Evolutionary conservation across 2,888 invertebrate species (phyloP).

Genomic region (Melolontha melolontha): DNA sequence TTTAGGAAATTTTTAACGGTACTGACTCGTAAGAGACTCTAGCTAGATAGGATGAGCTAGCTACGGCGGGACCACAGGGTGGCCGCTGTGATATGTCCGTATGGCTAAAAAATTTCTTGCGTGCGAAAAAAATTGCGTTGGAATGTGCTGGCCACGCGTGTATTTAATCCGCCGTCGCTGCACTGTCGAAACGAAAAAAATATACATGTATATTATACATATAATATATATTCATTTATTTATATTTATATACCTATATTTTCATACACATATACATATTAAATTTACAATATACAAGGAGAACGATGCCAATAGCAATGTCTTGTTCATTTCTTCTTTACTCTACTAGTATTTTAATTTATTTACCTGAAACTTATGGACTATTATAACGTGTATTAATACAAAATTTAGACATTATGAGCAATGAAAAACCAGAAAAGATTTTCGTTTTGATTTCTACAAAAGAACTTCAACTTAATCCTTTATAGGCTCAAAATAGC

Average conservation of each 20-base stretch:
- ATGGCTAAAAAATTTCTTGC: constrained; percentile 51
- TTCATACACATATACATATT: constrained; percentile 24
- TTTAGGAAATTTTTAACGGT: constrained; percentile 30
- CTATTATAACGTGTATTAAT: too few species aligned
- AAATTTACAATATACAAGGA: constrained; percentile 20
- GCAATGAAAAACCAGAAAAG: too few species aligned
- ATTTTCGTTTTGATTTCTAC: too few species aligned
- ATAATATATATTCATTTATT: constrained; percentile 43
- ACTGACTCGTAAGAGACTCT: constrained; percentile 47
- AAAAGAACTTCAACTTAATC: too few species aligned
- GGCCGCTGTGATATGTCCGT: constrained; percentile 64
- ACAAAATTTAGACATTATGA: too few species aligned
- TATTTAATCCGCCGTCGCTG: constrained; percentile 47
- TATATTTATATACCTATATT: constrained; percentile 41
- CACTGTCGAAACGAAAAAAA: constrained; percentile 47
- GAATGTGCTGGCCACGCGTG: constrained; percentile 58
- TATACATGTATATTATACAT: constrained; percentile 30
- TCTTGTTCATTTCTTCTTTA: not conserved
- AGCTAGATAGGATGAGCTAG: constrained; percentile 50
- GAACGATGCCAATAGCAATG: constrained; percentile 11
- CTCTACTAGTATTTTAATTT: not conserved
- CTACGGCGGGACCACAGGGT: constrained; percentile 61
- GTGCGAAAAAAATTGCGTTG: constrained; percentile 52
- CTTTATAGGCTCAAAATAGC: too few species aligned
- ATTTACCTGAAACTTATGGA: too few species aligned